Evolutionary conservation across 2,797 vertebrate species (phyloP).

Genomic region (Gymnoscopelus microlampas): DNA sequence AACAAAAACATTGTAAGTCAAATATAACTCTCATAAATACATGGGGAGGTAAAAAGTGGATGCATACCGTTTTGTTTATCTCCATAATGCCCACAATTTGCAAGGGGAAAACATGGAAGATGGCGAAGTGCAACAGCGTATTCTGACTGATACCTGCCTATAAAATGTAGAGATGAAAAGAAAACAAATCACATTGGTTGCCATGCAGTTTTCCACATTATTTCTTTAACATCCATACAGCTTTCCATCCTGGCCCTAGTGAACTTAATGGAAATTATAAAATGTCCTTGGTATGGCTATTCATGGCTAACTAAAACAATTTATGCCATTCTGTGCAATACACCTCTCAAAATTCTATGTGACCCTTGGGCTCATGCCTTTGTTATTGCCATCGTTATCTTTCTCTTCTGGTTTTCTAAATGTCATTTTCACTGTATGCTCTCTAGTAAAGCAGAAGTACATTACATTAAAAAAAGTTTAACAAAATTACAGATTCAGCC

Average conservation of each 20-base stretch:
- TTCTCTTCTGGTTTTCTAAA: no score
- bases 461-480: not conserved
- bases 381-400: not conserved
- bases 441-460: not conserved
- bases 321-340: not conserved
- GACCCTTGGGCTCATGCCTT: not conserved
- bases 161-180: slow-evolving; percentile 6
- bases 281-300: not conserved
- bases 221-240: not conserved
- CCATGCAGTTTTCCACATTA: not conserved
- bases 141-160: slow-evolving; percentile 85
- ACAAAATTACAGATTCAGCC: not conserved
- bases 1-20: slow-evolving; percentile 18
- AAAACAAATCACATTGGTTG: not conserved
- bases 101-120: slow-evolving; percentile 91
- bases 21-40: not conserved
- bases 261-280: not conserved
- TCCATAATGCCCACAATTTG: slow-evolving; percentile 90
- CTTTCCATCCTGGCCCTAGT: not conserved
- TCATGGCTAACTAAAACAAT: no score
- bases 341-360: not conserved
- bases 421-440: not conserved
- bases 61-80: slow-evolving; percentile 89
- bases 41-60: not conserved
- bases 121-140: slow-evolving; percentile 87